Evolutionary conservation across 2,113 vertebrate genomes (phyloP).

Genomic region (Tapirus terrestris): DNA sequence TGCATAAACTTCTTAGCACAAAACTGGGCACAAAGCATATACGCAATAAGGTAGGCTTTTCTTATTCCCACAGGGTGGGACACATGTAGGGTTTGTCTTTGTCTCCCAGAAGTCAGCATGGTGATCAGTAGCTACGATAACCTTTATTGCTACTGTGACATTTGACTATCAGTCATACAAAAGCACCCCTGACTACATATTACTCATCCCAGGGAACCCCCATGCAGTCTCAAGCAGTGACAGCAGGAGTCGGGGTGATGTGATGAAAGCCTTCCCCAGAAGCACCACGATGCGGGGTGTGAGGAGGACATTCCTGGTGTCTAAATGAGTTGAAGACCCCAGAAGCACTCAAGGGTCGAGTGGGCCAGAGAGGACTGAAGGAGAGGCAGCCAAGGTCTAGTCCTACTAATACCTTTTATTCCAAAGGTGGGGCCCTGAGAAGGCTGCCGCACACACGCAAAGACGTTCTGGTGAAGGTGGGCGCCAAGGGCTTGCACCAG

Average conservation of each 20-base stretch:
- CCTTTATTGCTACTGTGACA: background rate
- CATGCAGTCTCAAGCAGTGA: background rate
- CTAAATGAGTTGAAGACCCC: background rate
- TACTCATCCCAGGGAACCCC: background rate
- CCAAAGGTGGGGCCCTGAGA: slow-evolving; percentile 99
- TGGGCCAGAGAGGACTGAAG: background rate
- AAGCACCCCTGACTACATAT: background rate
- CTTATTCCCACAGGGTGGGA: background rate
- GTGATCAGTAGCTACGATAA: background rate
- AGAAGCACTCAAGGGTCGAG: background rate
- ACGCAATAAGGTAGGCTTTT: background rate
- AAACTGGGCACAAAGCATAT: background rate
- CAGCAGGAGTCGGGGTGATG: background rate
- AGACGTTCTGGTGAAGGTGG: slow-evolving; percentile 94
- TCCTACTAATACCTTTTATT: slow-evolving; percentile 92
- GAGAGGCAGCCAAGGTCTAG: background rate
- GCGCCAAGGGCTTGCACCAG: slow-evolving; percentile 96
- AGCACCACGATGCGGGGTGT: rapidly evolving
- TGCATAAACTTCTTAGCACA: background rate
- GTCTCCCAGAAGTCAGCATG: background rate
- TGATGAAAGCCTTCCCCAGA: background rate
- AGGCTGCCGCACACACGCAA: slow-evolving; percentile 97
- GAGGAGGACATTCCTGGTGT: background rate
- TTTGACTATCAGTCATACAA: background rate
- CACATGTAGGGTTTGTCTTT: background rate